phyloP scores from a whole-genome alignment of 2,113 vertebrate genomes.

The Aythya baeri region DNA sequence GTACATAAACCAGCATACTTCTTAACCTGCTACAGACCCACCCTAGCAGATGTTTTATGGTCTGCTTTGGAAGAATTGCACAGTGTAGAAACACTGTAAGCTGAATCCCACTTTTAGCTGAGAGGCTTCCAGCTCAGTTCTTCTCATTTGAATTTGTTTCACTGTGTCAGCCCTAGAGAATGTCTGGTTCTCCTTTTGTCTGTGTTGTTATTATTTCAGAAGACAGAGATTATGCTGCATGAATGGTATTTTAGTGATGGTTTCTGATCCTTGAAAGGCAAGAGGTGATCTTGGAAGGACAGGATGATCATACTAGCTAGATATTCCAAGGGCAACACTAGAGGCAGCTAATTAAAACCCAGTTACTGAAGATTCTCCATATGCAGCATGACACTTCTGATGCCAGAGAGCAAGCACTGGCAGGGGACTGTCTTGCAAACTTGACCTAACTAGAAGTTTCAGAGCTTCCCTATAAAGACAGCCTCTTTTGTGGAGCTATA shows the following conservation, averaged over 20 bases:
- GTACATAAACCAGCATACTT: neutral
- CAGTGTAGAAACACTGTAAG: neutral
- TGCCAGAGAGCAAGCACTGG: neutral
- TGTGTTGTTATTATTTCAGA: neutral
- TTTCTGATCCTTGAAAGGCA: neutral
- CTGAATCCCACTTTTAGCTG: neutral
- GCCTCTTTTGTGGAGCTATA: neutral
- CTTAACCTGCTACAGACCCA: neutral
- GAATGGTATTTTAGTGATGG: neutral
- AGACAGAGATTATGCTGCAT: neutral
- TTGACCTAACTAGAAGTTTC: neutral
- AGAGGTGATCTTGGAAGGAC: neutral
- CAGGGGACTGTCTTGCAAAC: neutral
- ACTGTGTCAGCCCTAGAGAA: neutral
- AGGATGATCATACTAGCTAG: neutral
- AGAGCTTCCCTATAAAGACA: neutral
- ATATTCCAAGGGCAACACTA: neutral
- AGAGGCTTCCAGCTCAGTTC: neutral
- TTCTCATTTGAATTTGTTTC: neutral
- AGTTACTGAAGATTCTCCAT: neutral
- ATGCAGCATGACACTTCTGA: neutral
- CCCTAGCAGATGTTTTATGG: neutral
- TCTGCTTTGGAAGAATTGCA: neutral
- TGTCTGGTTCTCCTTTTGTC: neutral
- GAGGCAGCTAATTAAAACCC: neutral